Percentiles rank a stretch among this genome's conserved stretches.
phyloP scores from a whole-genome alignment of 1,140 invertebrate genomes.

The Drosophila hydei region DNA sequence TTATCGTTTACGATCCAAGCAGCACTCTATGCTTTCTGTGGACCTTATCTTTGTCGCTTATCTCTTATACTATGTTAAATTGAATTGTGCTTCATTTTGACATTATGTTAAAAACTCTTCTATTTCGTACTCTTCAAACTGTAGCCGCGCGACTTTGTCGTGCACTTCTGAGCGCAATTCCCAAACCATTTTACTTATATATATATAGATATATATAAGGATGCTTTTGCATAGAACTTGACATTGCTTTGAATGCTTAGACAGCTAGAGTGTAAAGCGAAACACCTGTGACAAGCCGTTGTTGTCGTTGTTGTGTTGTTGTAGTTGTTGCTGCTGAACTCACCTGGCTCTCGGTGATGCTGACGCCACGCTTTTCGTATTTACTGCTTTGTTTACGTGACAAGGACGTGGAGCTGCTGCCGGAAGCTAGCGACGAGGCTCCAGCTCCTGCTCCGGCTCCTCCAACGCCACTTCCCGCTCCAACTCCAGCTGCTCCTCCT shows the following conservation, averaged over 20 bases:
- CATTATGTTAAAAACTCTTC: neutral
- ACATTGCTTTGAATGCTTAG: neutral
- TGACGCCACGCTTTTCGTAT: constrained; percentile 83
- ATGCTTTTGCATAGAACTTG: constrained; percentile 1
- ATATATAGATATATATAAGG: constrained; percentile 8
- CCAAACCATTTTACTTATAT: neutral
- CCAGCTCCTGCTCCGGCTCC: constrained; percentile 9
- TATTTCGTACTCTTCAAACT: neutral
- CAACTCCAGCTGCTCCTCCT: constrained; percentile 6
- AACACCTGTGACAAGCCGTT: constrained; percentile 10
- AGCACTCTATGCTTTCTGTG: too few relatives aligned
- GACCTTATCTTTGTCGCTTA: too few relatives aligned
- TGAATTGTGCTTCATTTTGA: too few relatives aligned
- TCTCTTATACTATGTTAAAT: too few relatives aligned
- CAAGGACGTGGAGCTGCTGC: constrained; percentile 65
- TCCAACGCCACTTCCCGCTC: too few relatives aligned
- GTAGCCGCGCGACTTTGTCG: neutral
- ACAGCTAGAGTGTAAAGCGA: neutral
- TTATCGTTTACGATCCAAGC: too few relatives aligned
- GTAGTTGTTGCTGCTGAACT: constrained; percentile 32
- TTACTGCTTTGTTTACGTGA: constrained; percentile 82
- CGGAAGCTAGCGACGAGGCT: constrained; percentile 55
- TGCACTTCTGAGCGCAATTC: neutral
- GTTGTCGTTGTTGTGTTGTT: constrained; percentile 5
- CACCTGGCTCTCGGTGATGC: constrained; percentile 83